A percentile compares a stretch with the other conserved stretches of the same genome.
These are phyloP conservation scores for Pangasius djambal DNA, from an alignment of 2,797 vertebrate genomes.

Conservation along the genomic window DNA sequence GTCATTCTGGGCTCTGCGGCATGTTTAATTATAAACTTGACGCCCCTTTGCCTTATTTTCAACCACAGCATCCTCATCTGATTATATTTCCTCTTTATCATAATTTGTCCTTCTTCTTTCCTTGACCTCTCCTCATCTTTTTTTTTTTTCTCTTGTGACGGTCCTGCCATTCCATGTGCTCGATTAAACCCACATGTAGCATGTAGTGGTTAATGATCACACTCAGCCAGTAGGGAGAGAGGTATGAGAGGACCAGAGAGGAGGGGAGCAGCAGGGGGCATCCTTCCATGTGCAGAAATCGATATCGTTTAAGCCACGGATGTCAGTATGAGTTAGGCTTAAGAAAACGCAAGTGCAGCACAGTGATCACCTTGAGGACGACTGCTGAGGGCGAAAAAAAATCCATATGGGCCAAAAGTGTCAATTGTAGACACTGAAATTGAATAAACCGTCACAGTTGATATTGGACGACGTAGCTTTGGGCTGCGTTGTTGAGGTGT, in stretches of 20 bases:
- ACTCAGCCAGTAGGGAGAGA: conserved; percentile 51
- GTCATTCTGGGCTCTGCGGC: conserved; percentile 63
- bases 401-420: conserved; percentile 46
- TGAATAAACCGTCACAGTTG: conserved; percentile 48
- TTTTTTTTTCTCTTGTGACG: conserved; percentile 56
- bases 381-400: conserved; percentile 32
- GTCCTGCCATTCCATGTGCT: conserved; percentile 49
- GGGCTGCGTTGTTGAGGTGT: conserved; percentile 3
- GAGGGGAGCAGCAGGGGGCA: conserved; percentile 53
- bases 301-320: conserved; percentile 75
- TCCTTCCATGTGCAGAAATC: conserved; percentile 74
- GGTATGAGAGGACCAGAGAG: conserved; percentile 51
- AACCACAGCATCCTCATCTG: conserved; percentile 56
- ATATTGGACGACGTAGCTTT: conserved; percentile 19
- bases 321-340: conserved; percentile 76
- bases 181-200: conserved; percentile 78
- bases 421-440: conserved; percentile 39
- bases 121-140: conserved; percentile 55
- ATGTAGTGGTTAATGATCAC: conserved; percentile 72
- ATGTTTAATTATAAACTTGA: conserved; percentile 67
- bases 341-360: conserved; percentile 72
- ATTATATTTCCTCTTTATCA: background rate
- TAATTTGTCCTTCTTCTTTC: conserved; percentile 5
- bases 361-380: conserved; percentile 74
- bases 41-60: conserved; percentile 57